Conservation (phyloP, 2,797 vertebrate species). For the Loris lydekkerianus region DNA sequence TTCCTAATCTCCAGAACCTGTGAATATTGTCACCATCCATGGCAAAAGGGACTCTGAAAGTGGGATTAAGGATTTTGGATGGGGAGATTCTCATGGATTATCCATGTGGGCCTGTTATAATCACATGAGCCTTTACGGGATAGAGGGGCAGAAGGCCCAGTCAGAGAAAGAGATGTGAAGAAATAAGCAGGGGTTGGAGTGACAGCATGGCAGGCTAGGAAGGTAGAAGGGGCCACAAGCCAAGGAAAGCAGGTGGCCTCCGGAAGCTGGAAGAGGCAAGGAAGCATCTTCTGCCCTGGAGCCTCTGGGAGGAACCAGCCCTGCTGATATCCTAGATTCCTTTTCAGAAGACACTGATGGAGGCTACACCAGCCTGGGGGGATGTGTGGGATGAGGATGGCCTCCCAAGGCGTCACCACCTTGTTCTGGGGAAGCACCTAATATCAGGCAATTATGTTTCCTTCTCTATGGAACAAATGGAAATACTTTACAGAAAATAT, state of each 20-base stretch:
- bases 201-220: background rate
- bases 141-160: background rate
- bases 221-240: background rate
- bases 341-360: background rate
- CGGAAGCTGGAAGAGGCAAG: background rate
- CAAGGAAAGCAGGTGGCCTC: background rate
- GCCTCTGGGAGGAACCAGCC: background rate
- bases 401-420: accelerated
- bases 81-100: background rate
- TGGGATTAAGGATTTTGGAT: background rate
- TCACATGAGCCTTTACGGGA: background rate
- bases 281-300: background rate
- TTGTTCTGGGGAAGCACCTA: background rate
- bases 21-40: background rate
- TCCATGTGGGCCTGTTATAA: too few relatives aligned
- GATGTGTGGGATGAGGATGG: background rate
- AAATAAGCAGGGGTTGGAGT: background rate
- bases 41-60: background rate
- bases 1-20: background rate
- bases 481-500: background rate
- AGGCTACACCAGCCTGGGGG: background rate
- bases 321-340: background rate
- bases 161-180: background rate
- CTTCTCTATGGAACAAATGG: background rate
- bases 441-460: background rate